Percentiles rank a stretch among this genome's conserved stretches.
phyloP scores from a whole-genome alignment of 2,888 invertebrate genomes.

The Catocala sponsa region DNA sequence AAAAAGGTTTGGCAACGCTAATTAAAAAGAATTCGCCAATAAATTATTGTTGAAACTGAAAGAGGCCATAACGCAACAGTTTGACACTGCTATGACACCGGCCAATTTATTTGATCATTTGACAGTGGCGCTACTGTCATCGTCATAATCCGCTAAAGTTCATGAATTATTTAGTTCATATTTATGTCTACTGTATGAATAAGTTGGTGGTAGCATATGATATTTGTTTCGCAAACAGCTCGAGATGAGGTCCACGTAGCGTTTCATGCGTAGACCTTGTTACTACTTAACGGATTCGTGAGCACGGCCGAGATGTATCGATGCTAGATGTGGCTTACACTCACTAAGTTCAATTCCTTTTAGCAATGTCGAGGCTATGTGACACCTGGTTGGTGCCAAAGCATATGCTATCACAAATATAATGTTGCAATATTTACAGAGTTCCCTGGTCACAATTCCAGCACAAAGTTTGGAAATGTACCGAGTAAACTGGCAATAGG shows the following conservation, averaged over 20 bases:
- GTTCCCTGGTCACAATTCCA: too few relatives aligned
- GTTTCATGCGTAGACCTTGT: conserved; percentile 71
- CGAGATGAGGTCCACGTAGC: conserved; percentile 70
- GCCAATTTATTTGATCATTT: not conserved
- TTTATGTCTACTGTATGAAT: not conserved
- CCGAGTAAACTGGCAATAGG: too few relatives aligned
- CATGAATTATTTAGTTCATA: not conserved
- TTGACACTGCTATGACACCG: not conserved
- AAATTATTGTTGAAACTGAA: conserved; percentile 48
- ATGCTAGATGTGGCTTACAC: conserved; percentile 17
- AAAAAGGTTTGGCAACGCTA: conserved; percentile 48
- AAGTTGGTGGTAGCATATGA: conserved; percentile 5
- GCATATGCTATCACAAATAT: too few relatives aligned
- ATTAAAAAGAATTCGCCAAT: conserved; percentile 46
- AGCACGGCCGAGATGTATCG: conserved; percentile 54
- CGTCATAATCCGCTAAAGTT: not conserved
- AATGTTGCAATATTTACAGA: too few relatives aligned
- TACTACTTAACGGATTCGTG: conserved; percentile 71
- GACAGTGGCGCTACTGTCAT: not conserved
- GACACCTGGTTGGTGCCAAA: too few relatives aligned
- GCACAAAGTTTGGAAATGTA: too few relatives aligned
- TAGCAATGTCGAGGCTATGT: too few relatives aligned
- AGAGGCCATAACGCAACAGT: conserved; percentile 52
- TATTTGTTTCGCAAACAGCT: conserved; percentile 60
- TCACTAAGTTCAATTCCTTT: not conserved